A percentile compares a stretch with the other conserved stretches of the same genome.
phyloP scores from a whole-genome alignment of 1,140 invertebrate genomes.

The Achatina immaculata region DNA sequence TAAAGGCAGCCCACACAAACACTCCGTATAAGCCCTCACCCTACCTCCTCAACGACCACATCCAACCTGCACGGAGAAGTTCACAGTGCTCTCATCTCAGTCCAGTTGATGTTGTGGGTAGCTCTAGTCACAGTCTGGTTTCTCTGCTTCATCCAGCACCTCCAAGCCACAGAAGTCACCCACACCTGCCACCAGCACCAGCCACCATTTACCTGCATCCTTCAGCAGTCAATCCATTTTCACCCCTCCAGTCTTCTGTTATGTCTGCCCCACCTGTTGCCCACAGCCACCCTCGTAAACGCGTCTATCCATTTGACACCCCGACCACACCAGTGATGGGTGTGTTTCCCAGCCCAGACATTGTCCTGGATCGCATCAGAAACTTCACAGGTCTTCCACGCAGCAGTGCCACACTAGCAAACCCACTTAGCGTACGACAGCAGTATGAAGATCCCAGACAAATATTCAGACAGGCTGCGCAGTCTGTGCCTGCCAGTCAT shows the following conservation, averaged over 20 bases:
- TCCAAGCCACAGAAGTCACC: constrained; percentile 7
- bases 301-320: constrained; percentile 28
- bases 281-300: constrained; percentile 25
- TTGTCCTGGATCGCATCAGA: constrained; percentile 34
- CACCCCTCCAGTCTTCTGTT: constrained; percentile 9
- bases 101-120: background rate
- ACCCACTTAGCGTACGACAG: background rate
- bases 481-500: constrained; percentile 17
- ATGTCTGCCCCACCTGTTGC: background rate
- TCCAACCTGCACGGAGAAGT: background rate
- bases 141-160: constrained; percentile 26
- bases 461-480: constrained; percentile 24
- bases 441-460: constrained; percentile 22
- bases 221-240: constrained; percentile 12
- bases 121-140: constrained; percentile 27
- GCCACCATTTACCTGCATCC: constrained; percentile 23
- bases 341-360: constrained; percentile 35
- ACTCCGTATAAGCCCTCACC: constrained; percentile 24
- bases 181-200: constrained; percentile 30
- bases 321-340: background rate
- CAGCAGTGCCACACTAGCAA: background rate
- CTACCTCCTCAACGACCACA: constrained; percentile 28
- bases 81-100: background rate
- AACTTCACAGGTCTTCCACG: constrained; percentile 31
- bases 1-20: constrained; percentile 29